A percentile compares a stretch with the other conserved stretches of the same genome.
Evolutionary conservation across 2,888 invertebrate genomes (phyloP).

Genomic region (Elmis aenea): DNA sequence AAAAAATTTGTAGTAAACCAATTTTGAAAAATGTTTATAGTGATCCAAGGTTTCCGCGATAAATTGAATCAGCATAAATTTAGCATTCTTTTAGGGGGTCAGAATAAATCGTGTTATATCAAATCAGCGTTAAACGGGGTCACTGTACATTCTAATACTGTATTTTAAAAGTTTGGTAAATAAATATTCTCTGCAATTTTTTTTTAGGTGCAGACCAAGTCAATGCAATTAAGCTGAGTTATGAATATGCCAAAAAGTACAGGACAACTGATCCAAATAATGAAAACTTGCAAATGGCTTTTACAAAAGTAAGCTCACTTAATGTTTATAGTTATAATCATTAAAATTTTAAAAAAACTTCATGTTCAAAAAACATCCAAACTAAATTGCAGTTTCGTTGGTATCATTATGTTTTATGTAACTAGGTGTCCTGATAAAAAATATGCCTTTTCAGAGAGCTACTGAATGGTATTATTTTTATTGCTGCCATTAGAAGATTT

Average conservation of each 20-base stretch:
- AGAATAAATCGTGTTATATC: not conserved
- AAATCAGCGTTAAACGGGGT: slow-evolving; percentile 3
- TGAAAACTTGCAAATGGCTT: slow-evolving; percentile 29
- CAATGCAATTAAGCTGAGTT: slow-evolving; percentile 48
- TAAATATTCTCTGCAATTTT: too few relatives aligned
- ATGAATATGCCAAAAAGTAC: slow-evolving; percentile 45
- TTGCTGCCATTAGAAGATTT: too few relatives aligned
- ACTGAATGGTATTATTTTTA: too few relatives aligned
- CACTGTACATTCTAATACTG: too few relatives aligned
- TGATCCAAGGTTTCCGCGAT: not conserved
- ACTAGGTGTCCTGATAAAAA: too few relatives aligned
- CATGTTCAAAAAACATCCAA: too few relatives aligned
- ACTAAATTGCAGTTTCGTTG: too few relatives aligned
- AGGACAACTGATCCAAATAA: slow-evolving; percentile 24
- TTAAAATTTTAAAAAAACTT: too few relatives aligned
- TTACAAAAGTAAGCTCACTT: slow-evolving; percentile 26
- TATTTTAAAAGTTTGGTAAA: too few relatives aligned
- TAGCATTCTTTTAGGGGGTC: not conserved
- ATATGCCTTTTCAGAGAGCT: too few relatives aligned
- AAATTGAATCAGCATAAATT: not conserved
- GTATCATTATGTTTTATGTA: too few relatives aligned
- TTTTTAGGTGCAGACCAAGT: slow-evolving; percentile 50
- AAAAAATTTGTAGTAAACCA: not conserved
- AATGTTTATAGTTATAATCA: too few relatives aligned
- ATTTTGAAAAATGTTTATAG: not conserved